phyloP scores from a whole-genome alignment of 1,140 invertebrate species.

The Proales similis region DNA sequence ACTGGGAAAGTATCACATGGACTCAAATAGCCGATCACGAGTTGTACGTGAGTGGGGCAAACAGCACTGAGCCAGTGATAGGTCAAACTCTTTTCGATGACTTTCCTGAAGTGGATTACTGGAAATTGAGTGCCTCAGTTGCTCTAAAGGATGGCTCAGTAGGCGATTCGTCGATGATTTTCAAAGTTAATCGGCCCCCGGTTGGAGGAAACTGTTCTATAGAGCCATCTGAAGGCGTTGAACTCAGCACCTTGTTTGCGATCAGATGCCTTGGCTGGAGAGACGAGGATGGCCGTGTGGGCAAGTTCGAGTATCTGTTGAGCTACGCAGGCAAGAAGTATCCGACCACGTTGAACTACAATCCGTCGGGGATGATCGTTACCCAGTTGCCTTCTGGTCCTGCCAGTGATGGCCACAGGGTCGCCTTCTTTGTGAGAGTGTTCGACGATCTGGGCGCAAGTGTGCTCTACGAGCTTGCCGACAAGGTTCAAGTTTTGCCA shows the following conservation, averaged over 20 bases:
- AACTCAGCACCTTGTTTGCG: neutral
- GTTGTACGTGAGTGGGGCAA: too few relatives aligned
- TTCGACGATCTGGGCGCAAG: slow-evolving; percentile 17
- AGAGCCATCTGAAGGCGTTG: neutral
- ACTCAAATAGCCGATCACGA: too few relatives aligned
- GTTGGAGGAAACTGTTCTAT: neutral
- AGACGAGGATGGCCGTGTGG: slow-evolving; percentile 18
- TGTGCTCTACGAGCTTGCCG: slow-evolving; percentile 13
- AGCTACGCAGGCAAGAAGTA: neutral
- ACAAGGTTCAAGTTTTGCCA: too few relatives aligned
- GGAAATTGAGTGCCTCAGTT: neutral
- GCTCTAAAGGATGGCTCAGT: neutral
- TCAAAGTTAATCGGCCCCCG: neutral
- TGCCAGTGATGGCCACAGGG: neutral
- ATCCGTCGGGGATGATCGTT: neutral
- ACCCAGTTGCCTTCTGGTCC: slow-evolving; percentile 3
- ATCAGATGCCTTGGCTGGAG: slow-evolving; percentile 16
- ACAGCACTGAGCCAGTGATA: too few relatives aligned
- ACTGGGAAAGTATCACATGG: too few relatives aligned
- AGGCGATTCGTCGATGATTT: neutral
- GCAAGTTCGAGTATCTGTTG: slow-evolving; percentile 4
- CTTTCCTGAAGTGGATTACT: neutral
- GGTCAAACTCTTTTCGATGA: too few relatives aligned
- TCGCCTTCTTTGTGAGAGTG: slow-evolving; percentile 21
- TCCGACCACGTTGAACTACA: slow-evolving; percentile 7